phyloP scores from a whole-genome alignment of 1,140 invertebrate genomes.

The Ceratina australensis region DNA sequence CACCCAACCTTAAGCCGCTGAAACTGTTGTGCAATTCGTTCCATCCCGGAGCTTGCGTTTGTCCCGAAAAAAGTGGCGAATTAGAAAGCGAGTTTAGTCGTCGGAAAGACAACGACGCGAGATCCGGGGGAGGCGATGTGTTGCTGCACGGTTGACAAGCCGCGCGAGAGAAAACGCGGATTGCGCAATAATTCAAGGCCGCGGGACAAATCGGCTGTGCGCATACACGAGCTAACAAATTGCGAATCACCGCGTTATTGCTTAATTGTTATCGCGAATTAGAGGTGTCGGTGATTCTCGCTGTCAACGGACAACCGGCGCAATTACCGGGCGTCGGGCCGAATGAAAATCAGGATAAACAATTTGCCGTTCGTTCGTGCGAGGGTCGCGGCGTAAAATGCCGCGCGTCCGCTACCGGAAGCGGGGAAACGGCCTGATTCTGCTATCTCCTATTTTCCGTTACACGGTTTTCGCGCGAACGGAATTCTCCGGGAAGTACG shows the following conservation, averaged over 20 bases:
- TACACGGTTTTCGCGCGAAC: no score
- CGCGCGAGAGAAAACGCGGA: not conserved
- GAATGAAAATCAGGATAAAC: not conserved
- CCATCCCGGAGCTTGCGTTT: not conserved
- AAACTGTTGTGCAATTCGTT: not conserved
- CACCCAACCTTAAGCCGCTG: no score
- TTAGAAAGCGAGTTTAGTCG: constrained; percentile 8
- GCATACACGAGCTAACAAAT: no score
- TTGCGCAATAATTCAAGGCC: not conserved
- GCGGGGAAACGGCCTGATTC: no score
- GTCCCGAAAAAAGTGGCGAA: constrained; percentile 1
- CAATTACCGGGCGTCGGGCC: not conserved
- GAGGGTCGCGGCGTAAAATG: not conserved
- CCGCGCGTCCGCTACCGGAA: no score
- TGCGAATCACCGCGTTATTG: constrained; percentile 11
- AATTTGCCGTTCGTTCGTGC: not conserved
- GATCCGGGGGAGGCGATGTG: not conserved
- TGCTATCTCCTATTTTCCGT: no score
- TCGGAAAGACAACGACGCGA: not conserved
- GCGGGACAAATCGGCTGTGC: not conserved
- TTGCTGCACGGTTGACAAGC: constrained; percentile 10
- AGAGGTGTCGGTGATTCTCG: not conserved
- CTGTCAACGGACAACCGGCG: not conserved
- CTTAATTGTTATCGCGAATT: constrained; percentile 12
- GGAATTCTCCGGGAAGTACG: no score